Percentiles rank a stretch among this genome's conserved stretches.
Conservation (phyloP, 2,888 invertebrate genomes). For the Mimachlamys varia region DNA sequence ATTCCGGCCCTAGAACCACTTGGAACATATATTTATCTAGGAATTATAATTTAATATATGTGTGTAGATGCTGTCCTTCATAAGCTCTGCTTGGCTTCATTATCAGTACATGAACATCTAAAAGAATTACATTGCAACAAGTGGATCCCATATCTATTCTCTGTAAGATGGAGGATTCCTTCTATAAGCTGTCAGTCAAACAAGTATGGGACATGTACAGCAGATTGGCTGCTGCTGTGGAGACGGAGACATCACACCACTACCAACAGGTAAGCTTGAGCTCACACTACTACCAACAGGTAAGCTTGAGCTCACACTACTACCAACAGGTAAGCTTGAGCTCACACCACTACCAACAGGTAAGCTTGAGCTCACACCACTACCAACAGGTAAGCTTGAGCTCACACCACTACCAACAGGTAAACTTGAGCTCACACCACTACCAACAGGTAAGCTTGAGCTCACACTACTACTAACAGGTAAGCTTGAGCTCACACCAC, state of each 20-base stretch:
- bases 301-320: too few relatives aligned
- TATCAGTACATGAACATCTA: neutral
- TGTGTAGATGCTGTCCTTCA: too few relatives aligned
- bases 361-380: too few relatives aligned
- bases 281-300: too few relatives aligned
- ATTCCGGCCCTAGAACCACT: neutral
- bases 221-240: constrained; percentile 8
- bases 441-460: too few relatives aligned
- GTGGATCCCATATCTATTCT: neutral
- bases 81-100: neutral
- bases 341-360: too few relatives aligned
- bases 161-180: neutral
- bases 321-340: too few relatives aligned
- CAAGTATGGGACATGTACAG: constrained; percentile 9
- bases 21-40: neutral
- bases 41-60: neutral
- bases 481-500: too few relatives aligned
- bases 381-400: too few relatives aligned
- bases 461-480: too few relatives aligned
- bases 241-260: constrained; percentile 3
- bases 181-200: neutral
- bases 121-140: neutral
- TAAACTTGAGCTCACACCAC: too few relatives aligned
- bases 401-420: too few relatives aligned
- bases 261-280: neutral